Evolutionary conservation across 2,888 invertebrate species (phyloP), one percentile per base, ranked within the genome.

Genomic region (Gnatocerus cornutus): DNA sequence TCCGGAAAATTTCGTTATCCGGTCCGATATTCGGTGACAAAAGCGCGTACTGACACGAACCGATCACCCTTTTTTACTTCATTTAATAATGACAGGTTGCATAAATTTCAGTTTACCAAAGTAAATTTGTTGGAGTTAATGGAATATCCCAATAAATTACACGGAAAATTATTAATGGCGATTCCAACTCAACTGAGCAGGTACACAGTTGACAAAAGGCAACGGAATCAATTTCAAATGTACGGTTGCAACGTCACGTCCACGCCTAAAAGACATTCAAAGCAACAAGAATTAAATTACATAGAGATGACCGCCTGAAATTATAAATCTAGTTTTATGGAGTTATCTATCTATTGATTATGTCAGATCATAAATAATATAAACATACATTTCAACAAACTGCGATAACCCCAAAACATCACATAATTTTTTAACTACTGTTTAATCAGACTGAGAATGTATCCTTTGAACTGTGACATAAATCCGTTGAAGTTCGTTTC

Each of bases 161-260:
- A 9, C 27, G 29, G 50, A 52, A 63, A 63, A 63, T 52, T 63
- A 63, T 63, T 52, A 63, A 63, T 45, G 27, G 52, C 50, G 52
- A 63, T 52, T 63, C 50, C 13, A 33, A 30, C 13, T 29, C 21
- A 59, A 59, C 29, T 41, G 29, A 16, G 39, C 61, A 16, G 61
- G 37, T 46, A 16, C 46, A 16, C 16, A 50, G 48, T 29, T 10
- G 48, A 50, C 48, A 29, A 50, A 10, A 21, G 41, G 41, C 41
- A 48, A n/a, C 10, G 48, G 13, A 43, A 43, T 43, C n/a, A 12
- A 43, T 13, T 13, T 13, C 12, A 43, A 43, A 43, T 13, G 10
- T 13, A 43, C 21, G 21, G 21, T 21, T 33, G n/a, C 33, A 33
- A 6, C 33, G 33, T 33, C 33, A 33, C 33, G 33, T 33, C 9